phyloP scores from a whole-genome alignment of 2,797 vertebrate genomes.

The Pygocentrus nattereri region DNA sequence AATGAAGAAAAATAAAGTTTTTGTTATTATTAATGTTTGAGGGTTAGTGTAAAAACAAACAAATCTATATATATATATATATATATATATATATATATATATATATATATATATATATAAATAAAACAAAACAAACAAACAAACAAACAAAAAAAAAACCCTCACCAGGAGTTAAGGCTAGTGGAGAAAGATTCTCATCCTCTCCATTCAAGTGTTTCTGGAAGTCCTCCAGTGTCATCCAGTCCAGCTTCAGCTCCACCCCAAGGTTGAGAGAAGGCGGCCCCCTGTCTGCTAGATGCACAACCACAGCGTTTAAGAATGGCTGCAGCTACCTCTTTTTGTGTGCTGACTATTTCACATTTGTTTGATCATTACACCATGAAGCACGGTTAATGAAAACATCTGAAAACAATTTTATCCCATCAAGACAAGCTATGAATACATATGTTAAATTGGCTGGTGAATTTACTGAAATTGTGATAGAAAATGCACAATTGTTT shows the following conservation, averaged over 20 bases:
- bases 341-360: not conserved
- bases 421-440: not conserved
- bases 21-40: not conserved
- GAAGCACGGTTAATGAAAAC: not conserved
- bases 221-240: slow-evolving; percentile 96
- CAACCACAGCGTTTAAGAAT: not conserved
- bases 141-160: slow-evolving; percentile 46
- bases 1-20: not conserved
- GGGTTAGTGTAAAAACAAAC: too few relatives aligned
- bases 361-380: not conserved
- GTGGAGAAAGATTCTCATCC: slow-evolving; percentile 84
- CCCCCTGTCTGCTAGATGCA: slow-evolving; percentile 71
- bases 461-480: not conserved
- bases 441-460: not conserved
- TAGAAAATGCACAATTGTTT: not conserved
- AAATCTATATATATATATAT: not conserved
- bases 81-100: not conserved
- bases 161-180: slow-evolving; percentile 87
- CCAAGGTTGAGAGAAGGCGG: slow-evolving; percentile 89
- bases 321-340: not conserved
- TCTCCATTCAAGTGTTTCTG: slow-evolving; percentile 95
- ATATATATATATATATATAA: too few relatives aligned
- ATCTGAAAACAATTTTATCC: not conserved
- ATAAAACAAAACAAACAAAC: too few relatives aligned
- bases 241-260: slow-evolving; percentile 95